A percentile compares a stretch with the other conserved stretches of the same genome.
Evolutionary conservation across 2,113 vertebrate genomes (phyloP).

Genomic region (Ceyx melanurus): DNA sequence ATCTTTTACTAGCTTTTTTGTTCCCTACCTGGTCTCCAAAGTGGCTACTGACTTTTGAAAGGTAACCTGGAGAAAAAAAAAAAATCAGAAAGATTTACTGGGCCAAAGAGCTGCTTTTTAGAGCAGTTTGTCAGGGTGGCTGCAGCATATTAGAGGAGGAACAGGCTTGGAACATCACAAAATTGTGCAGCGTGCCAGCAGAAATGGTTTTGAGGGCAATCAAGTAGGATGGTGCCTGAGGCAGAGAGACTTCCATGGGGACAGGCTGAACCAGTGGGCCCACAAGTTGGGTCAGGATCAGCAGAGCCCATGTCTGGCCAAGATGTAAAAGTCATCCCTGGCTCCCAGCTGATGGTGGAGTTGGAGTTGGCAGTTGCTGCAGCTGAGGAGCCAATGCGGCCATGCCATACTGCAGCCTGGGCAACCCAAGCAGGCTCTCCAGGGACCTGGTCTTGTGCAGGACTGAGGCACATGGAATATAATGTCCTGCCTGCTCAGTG

Average conservation of each 20-base stretch:
- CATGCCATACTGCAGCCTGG: accelerated
- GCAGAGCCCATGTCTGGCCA: accelerated
- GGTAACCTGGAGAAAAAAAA: background rate
- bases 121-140: background rate
- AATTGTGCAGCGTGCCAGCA: background rate
- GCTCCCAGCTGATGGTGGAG: accelerated
- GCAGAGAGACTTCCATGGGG: background rate
- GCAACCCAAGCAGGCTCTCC: accelerated
- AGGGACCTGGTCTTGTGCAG: background rate
- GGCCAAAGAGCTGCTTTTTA: background rate
- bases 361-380: background rate
- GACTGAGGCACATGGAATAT: background rate
- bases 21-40: background rate
- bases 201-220: background rate
- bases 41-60: background rate
- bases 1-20: background rate
- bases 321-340: accelerated
- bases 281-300: accelerated
- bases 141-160: background rate
- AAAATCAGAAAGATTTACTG: background rate
- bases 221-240: background rate
- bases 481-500: accelerated
- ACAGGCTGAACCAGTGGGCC: background rate
- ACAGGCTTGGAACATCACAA: background rate
- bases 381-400: accelerated